A percentile compares a stretch with the other conserved stretches of the same genome.
phyloP scores from a whole-genome alignment of 2,888 invertebrate genomes.

The Hypsopygia costalis region DNA sequence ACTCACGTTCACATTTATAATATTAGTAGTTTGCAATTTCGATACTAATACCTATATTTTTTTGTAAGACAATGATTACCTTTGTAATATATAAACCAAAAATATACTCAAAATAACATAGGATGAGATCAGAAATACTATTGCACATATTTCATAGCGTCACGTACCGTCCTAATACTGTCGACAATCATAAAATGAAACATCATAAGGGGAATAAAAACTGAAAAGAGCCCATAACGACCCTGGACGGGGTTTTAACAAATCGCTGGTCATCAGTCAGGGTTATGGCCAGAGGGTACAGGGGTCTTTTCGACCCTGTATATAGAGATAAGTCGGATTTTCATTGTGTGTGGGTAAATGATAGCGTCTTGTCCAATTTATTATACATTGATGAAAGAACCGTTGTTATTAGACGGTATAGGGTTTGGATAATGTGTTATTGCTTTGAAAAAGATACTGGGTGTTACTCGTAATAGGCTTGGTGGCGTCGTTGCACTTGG shows the following conservation, averaged over 20 bases:
- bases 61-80: too few species aligned
- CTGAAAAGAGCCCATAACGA: slow-evolving; percentile 71
- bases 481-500: too few species aligned
- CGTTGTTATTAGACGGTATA: slow-evolving; percentile 49
- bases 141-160: slow-evolving; percentile 42
- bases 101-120: too few species aligned
- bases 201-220: slow-evolving; percentile 75
- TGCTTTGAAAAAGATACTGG: too few species aligned
- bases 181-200: slow-evolving; percentile 75
- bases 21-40: too few species aligned
- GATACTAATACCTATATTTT: too few species aligned
- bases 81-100: too few species aligned
- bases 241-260: slow-evolving; percentile 65
- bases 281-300: slow-evolving; percentile 58
- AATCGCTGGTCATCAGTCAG: slow-evolving; percentile 76
- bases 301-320: slow-evolving; percentile 40
- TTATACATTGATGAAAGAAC: slow-evolving; percentile 59
- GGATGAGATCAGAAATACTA: slow-evolving; percentile 20
- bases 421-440: too few species aligned
- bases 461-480: too few species aligned
- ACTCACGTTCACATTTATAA: too few species aligned
- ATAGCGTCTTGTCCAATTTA: slow-evolving; percentile 63
- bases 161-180: slow-evolving; percentile 59
- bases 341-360: slow-evolving; percentile 60
- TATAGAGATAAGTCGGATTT: slow-evolving; percentile 62